phyloP scores from a whole-genome alignment of 2,888 invertebrate species.

The Abrostola tripartita region DNA sequence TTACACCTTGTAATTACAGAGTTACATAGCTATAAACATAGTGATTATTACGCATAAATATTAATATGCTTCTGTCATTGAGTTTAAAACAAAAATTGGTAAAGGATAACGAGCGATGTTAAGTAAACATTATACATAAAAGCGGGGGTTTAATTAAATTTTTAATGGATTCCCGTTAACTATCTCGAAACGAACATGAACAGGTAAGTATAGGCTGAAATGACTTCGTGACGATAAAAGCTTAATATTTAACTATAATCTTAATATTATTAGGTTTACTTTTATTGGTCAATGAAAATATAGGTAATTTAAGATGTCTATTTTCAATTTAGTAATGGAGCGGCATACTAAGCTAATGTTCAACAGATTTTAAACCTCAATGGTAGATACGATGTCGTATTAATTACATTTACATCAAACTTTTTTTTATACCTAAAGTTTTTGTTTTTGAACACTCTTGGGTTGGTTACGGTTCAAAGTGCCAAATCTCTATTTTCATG shows the following conservation, averaged over 20 bases:
- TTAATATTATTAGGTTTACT: constrained; percentile 1
- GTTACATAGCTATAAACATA: constrained; percentile 18
- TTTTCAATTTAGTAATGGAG: not conserved
- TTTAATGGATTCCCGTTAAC: constrained; percentile 64
- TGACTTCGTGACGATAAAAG: constrained; percentile 11
- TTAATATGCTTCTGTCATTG: constrained; percentile 12
- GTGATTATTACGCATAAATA: constrained; percentile 24
- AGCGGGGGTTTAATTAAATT: constrained; percentile 67
- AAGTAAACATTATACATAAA: constrained; percentile 50
- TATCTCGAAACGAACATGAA: constrained; percentile 50
- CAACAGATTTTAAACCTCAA: no score
- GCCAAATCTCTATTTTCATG: no score
- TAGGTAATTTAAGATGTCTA: not conserved
- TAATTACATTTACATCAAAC: no score
- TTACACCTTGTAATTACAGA: constrained; percentile 28
- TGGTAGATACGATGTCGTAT: no score
- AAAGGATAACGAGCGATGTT: constrained; percentile 39
- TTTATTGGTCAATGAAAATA: not conserved
- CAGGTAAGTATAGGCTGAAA: constrained; percentile 19
- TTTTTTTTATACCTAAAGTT: no score
- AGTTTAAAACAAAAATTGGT: constrained; percentile 27
- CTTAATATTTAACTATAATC: constrained; percentile 2
- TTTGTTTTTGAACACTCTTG: no score
- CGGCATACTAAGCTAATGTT: no score
- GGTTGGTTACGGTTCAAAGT: no score